These are phyloP conservation scores for Drosophila kepulauana DNA, from an alignment of 1,140 invertebrate genomes.

Conservation along the genomic window DNA sequence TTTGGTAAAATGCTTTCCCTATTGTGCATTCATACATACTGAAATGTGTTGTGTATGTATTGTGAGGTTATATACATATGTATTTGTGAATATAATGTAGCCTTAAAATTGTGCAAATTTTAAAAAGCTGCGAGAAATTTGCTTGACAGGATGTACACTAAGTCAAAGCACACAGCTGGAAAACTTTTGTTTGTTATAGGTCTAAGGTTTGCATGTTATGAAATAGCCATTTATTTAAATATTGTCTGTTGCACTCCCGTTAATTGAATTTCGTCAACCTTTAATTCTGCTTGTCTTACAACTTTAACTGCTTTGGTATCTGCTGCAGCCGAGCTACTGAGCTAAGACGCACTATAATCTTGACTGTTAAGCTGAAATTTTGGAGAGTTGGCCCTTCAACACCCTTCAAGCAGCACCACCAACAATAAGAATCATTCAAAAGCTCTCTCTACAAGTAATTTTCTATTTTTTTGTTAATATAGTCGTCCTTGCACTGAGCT, in stretches of 20 bases:
- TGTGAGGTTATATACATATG: too few relatives aligned
- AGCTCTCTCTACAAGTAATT: conserved; percentile 19
- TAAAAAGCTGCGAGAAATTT: too few relatives aligned
- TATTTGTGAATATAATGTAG: too few relatives aligned
- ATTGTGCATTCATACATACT: too few relatives aligned
- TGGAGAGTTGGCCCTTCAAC: conserved; percentile 67
- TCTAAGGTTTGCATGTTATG: too few relatives aligned
- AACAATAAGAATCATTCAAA: conserved; percentile 59
- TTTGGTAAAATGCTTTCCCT: too few relatives aligned
- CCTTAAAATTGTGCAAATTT: too few relatives aligned
- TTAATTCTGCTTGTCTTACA: conserved; percentile 36
- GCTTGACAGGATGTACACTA: too few relatives aligned
- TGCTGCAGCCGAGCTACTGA: conserved; percentile 53
- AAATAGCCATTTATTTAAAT: too few relatives aligned
- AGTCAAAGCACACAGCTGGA: too few relatives aligned
- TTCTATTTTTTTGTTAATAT: background rate
- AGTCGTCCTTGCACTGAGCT: conserved; percentile 35
- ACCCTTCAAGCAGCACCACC: conserved; percentile 47
- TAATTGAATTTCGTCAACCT: conserved; percentile 48
- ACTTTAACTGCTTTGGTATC: conserved; percentile 25
- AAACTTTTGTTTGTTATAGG: too few relatives aligned
- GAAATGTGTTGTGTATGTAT: too few relatives aligned
- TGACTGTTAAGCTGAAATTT: conserved; percentile 79
- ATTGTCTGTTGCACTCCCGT: background rate
- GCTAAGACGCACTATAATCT: conserved; percentile 80